These are phyloP conservation scores for Copidosoma floridanum DNA, from an alignment of 1,140 invertebrate species.

Conservation along the genomic window DNA sequence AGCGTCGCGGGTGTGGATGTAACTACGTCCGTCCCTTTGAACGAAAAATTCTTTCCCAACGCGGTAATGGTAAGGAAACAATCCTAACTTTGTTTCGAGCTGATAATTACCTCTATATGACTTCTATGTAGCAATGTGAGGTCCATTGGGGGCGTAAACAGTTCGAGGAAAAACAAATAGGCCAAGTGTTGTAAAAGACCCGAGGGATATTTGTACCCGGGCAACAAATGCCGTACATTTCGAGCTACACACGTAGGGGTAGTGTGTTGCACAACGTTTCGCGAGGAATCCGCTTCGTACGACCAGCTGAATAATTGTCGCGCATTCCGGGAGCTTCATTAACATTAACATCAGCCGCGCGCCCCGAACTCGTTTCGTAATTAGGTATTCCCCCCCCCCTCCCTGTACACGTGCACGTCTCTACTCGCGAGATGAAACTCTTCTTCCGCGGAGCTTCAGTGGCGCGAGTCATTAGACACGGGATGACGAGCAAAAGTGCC, in stretches of 20 bases:
- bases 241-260: background rate
- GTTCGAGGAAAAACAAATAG: background rate
- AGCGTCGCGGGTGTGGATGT: too few relatives aligned
- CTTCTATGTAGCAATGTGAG: too few relatives aligned
- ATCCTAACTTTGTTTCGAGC: too few relatives aligned
- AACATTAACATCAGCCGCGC: slow-evolving; percentile 19
- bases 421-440: too few relatives aligned
- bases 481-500: too few relatives aligned
- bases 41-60: too few relatives aligned
- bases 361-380: slow-evolving; percentile 24
- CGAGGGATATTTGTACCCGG: background rate
- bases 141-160: background rate
- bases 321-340: slow-evolving; percentile 26
- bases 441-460: too few relatives aligned
- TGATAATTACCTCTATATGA: too few relatives aligned
- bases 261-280: background rate
- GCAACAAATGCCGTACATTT: slow-evolving; percentile 1
- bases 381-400: slow-evolving; percentile 26
- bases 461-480: too few relatives aligned
- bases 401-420: too few relatives aligned
- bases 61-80: too few relatives aligned
- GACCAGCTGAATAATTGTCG: slow-evolving; percentile 17
- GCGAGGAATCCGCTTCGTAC: background rate
- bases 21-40: too few relatives aligned
- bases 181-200: background rate